Evolutionary conservation across 2,797 vertebrate genomes (phyloP), one percentile per base, ranked within the genome.

Genomic region (Oryzias dopingdopingensis): DNA sequence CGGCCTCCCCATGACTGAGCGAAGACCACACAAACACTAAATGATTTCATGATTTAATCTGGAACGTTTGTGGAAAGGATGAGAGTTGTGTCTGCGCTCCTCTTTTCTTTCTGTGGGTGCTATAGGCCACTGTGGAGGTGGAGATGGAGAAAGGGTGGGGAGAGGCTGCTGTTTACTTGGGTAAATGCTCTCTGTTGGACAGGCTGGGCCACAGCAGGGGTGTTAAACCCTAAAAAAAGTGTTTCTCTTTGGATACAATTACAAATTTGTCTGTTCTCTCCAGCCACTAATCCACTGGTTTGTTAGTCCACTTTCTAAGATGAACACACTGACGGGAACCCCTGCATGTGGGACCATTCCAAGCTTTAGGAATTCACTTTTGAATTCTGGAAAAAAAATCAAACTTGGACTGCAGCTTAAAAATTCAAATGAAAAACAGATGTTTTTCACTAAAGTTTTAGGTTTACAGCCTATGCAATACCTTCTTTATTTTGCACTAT

Each of bases 11-110:
- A 37, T 4, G 51, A 37, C 4, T 24, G 45, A 52, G 75, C 74
- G 88, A 62, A 69, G 95, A 96, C 95, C 96, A 98, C 96, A 98
- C 95, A 98, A 96, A 95, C 90, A 93, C 92, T 93, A 83, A 90
- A 86, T 88, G 86, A 82, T 83, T 82, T 71, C 75, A 68, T 44
- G 60, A 82, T 80, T 83, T 84, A 83, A 80, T 84, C 70, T 74
- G 1, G 61, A 70, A 72, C 3, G 56, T 49, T 67, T 72, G 46
- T 23, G 49, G 49, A 77, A 63, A 75, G 65, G 79, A 86, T 65
- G 71, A 70, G 78, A 74, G 68, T 67, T 71, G 70, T 76, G 79
- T 76, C 72, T 26, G 52, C 59, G 62, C 67, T 72, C 53, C 23
- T 62, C 72, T 74, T 75, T 69, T 70, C 51, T 59, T 55, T 72